Percentiles rank a stretch among this genome's conserved stretches.
phyloP scores from a whole-genome alignment of 1,140 invertebrate genomes.

The Chironomus tepperi region DNA sequence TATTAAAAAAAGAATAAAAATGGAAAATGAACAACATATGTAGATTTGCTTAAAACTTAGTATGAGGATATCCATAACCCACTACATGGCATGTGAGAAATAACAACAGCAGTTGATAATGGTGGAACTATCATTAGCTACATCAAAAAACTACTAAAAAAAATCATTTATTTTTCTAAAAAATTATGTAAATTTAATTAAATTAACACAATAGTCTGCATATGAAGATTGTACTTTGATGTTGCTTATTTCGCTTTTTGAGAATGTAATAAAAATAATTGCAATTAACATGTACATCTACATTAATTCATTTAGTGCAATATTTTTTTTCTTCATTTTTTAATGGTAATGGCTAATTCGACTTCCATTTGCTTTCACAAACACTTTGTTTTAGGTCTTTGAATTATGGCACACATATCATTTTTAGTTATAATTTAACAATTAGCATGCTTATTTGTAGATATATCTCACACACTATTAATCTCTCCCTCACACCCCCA shows the following conservation, averaged over 20 bases:
- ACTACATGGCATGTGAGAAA: neutral
- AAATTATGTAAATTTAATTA: neutral
- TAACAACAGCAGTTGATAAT: neutral
- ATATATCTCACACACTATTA: neutral
- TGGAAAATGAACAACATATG: neutral
- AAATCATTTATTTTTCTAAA: neutral
- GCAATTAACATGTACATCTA: no score
- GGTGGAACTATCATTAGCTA: neutral
- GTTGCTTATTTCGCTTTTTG: neutral
- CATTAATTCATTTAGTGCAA: neutral
- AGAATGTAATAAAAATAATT: neutral
- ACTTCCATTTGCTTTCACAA: no score
- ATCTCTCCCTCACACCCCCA: neutral
- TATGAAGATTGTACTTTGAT: slow-evolving; percentile 2
- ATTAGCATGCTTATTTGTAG: neutral
- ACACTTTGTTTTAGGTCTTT: no score
- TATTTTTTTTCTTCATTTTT: neutral
- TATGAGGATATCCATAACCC: neutral
- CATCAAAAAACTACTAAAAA: neutral
- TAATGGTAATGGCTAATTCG: neutral
- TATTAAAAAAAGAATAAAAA: neutral
- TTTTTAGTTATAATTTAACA: neutral
- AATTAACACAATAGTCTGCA: neutral
- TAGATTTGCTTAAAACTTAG: neutral
- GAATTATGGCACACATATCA: no score